Evolutionary conservation across 2,888 invertebrate genomes (phyloP), one percentile per base, ranked within the genome.

Genomic region (Synergus itoensis): DNA sequence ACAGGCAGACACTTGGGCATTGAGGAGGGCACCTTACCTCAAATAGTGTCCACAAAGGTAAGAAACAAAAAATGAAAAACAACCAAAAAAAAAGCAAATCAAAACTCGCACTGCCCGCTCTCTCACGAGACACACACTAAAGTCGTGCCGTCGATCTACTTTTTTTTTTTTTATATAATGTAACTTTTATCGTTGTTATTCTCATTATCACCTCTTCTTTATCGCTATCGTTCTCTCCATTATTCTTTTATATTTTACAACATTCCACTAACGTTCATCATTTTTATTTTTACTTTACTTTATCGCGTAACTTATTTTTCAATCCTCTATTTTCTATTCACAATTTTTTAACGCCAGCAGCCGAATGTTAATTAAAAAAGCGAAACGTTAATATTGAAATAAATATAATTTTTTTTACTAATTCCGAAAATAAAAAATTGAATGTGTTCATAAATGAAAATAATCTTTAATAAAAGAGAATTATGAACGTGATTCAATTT

Each of bases 11-110:
- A 84, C 85, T 82, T 84, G 89, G 90, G 88, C 89, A 90, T 88
- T 90, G 89, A 87, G 87, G 87, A 87, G 86, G 87, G 85, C 84
- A 83, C 84, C 87, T 82, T 83, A 81, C 89, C 89, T 89, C 90
- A 87, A 87, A 87, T 88, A 89, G 89, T 90, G 91, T 89, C 89
- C 87, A 86, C 85, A 88, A 90, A 91, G 91, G 91, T 91, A 90
- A 91, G 91, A 84, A 89, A 86, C 78, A 80, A 80, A 80, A 48
- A 80, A 48, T 77, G 75, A 82, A 81, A 80, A 78, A 80, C 77
- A 76, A 67, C 75, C 69, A 76, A 79, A 60, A 79, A 78, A 82
- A 83, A 79, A 78, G 77, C 80, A 79, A 82, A 84, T 79, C 80
- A 82, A 79, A 83, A 84, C 86, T 90, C 88, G 90, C 90, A 90